These are phyloP conservation scores for Zelostemma sp. DNA, from an alignment of 1,140 invertebrate species.

Conservation along the genomic window DNA sequence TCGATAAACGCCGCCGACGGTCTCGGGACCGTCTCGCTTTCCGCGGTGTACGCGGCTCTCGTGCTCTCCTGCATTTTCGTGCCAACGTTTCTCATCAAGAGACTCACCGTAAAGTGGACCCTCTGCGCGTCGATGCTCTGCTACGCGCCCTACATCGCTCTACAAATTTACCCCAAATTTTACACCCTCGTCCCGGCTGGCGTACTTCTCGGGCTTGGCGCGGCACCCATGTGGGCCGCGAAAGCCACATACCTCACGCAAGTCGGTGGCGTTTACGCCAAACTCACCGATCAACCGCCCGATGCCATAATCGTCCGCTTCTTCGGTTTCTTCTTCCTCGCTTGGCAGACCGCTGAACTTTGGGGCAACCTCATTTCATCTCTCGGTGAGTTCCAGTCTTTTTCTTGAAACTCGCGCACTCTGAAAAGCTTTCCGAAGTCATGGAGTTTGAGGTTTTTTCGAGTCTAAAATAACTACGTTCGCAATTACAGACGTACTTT, in stretches of 20 bases:
- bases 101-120: conserved; percentile 95
- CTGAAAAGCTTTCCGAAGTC: no score
- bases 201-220: conserved; percentile 88
- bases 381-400: conserved; percentile 75
- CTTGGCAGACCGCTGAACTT: conserved; percentile 95
- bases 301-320: conserved; percentile 94
- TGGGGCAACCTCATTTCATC: conserved; percentile 98
- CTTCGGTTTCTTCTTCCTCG: conserved; percentile 98
- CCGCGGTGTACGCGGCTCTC: conserved; percentile 89
- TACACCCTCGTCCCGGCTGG: conserved; percentile 94
- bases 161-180: conserved; percentile 92
- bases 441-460: no score
- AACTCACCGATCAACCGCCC: conserved; percentile 86
- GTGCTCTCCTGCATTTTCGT: conserved; percentile 94
- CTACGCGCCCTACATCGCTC: conserved; percentile 93
- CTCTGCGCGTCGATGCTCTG: conserved; percentile 91
- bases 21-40: conserved; percentile 85
- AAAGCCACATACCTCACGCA: conserved; percentile 97
- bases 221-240: conserved; percentile 96
- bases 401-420: neutral
- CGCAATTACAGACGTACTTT: no score
- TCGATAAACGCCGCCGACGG: conserved; percentile 88
- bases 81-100: conserved; percentile 89
- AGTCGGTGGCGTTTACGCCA: conserved; percentile 89
- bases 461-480: no score